A percentile compares a stretch with the other conserved stretches of the same genome.
Conservation (phyloP, 2,888 invertebrate species). For the Platerodrilus igneus region DNA sequence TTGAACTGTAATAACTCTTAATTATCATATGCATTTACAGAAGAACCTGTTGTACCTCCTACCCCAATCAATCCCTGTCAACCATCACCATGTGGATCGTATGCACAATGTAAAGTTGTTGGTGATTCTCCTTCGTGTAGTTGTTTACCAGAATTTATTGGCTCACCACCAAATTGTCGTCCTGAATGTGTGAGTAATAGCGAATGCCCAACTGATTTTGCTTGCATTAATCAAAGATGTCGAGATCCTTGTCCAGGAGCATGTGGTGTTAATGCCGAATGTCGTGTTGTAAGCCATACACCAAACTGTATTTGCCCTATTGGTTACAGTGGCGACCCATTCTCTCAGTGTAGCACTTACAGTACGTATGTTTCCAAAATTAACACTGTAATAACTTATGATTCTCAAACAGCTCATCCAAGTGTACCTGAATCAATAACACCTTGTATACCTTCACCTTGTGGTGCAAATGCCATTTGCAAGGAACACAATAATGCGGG, state of each 20-base stretch:
- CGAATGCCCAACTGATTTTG: slow-evolving; percentile 64
- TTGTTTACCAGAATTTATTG: slow-evolving; percentile 58
- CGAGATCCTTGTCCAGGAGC: slow-evolving; percentile 69
- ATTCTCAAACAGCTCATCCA: slow-evolving; percentile 19
- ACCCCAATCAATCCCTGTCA: slow-evolving; percentile 56
- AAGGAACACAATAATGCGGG: slow-evolving; percentile 64
- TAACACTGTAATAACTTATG: slow-evolving; percentile 3
- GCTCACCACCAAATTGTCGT: slow-evolving; percentile 66
- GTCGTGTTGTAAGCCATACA: slow-evolving; percentile 68
- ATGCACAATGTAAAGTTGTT: slow-evolving; percentile 53
- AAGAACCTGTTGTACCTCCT: slow-evolving; percentile 25
- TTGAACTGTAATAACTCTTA: background rate
- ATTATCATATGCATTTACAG: too few species aligned
- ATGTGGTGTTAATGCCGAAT: slow-evolving; percentile 70
- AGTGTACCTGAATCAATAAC: slow-evolving; percentile 36
- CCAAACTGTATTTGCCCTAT: slow-evolving; percentile 61
- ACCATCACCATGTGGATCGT: slow-evolving; percentile 69
- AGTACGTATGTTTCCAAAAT: too few species aligned
- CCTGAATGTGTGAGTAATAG: slow-evolving; percentile 70
- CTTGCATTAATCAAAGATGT: slow-evolving; percentile 72
- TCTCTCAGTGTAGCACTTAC: slow-evolving; percentile 53
- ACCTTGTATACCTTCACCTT: slow-evolving; percentile 50
- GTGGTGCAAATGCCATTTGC: slow-evolving; percentile 68
- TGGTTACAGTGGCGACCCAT: slow-evolving; percentile 60
- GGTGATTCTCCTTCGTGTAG: slow-evolving; percentile 56